A percentile compares a stretch with the other conserved stretches of the same genome.
Evolutionary conservation across 2,888 invertebrate genomes (phyloP).

Genomic region (Netelia inedita): DNA sequence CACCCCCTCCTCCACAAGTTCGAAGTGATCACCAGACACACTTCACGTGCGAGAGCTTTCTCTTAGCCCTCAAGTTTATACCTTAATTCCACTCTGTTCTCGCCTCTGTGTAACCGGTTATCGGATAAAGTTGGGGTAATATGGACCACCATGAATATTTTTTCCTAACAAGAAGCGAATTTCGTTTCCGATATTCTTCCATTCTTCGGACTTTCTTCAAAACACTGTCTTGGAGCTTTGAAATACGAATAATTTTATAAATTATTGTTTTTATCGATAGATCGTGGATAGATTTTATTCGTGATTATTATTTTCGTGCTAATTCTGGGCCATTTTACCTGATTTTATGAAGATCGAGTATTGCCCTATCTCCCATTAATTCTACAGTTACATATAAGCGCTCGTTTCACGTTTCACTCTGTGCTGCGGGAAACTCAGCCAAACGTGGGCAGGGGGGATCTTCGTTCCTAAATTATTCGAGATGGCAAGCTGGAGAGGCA

Average conservation of each 20-base stretch:
- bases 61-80: slow-evolving; percentile 51
- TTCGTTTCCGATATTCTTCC: too few relatives aligned
- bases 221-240: too few relatives aligned
- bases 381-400: background rate
- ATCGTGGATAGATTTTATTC: too few relatives aligned
- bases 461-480: slow-evolving; percentile 55
- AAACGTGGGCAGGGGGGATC: slow-evolving; percentile 19
- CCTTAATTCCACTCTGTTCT: slow-evolving; percentile 18
- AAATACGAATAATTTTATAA: too few relatives aligned
- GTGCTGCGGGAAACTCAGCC: slow-evolving; percentile 12
- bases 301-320: too few relatives aligned
- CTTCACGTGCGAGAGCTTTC: slow-evolving; percentile 33
- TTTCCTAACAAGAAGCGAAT: too few relatives aligned
- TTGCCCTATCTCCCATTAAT: slow-evolving; percentile 7
- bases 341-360: background rate
- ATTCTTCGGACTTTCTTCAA: too few relatives aligned
- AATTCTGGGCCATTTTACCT: too few relatives aligned
- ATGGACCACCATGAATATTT: too few relatives aligned
- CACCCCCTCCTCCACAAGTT: slow-evolving; percentile 15
- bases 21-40: slow-evolving; percentile 14
- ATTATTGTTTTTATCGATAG: too few relatives aligned
- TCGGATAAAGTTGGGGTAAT: too few relatives aligned
- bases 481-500: slow-evolving; percentile 10
- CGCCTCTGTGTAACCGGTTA: background rate
- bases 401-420: slow-evolving; percentile 29